Evolutionary conservation across 1,140 invertebrate genomes (phyloP), one percentile per base, ranked within the genome.

Genomic region (Dermatophagoides farinae): DNA sequence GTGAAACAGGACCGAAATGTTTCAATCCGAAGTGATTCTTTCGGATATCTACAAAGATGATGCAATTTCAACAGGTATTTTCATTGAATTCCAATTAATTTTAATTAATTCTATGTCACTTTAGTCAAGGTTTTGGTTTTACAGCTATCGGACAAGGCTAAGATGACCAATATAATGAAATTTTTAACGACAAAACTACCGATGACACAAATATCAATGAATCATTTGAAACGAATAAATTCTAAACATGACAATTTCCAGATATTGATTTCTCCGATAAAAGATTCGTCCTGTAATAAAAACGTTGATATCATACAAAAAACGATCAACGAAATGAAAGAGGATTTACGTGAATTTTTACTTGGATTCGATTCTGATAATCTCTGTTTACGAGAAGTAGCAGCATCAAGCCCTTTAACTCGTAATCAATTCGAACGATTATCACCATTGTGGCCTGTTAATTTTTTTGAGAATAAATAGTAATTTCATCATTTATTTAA

Each of bases 381-480:
- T 52, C 38, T 63, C 1, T 20, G 38, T 9, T 52, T 64, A 22
- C 5, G 8, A 0, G n/a, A 58, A 16, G 84, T 91, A 0, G 78
- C 85, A 0, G 68, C 70, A 43, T 67, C 64, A 6, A 65, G 77
- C 14, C 81, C 84, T 6, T 77, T 77, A 66, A 78, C 83, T 1
- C 77, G 79, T 55, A 69, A 69, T 47, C 88, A 91, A 67, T 84
- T 80, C 69, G 71, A 78, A 10, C 71, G 75, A 65, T 76, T 77
- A 2, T 74, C 75, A 1, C 72, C 74, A 61, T 70, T 79, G 39
- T 93, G 88, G 89, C 84, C 87, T 0, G 79, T 83, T 25, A 87
- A 85, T 69, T 92, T 91, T 64, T 72, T 75, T 66, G 71, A 73
- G 64, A 66, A 82, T 78, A 49, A 81, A 86, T 68, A 77, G 66